A percentile compares a stretch with the other conserved stretches of the same genome.
These are phyloP conservation scores for Geodia barretti DNA, from an alignment of 37 sponge, comb jelly and placozoan genomes.

Conservation along the genomic window DNA sequence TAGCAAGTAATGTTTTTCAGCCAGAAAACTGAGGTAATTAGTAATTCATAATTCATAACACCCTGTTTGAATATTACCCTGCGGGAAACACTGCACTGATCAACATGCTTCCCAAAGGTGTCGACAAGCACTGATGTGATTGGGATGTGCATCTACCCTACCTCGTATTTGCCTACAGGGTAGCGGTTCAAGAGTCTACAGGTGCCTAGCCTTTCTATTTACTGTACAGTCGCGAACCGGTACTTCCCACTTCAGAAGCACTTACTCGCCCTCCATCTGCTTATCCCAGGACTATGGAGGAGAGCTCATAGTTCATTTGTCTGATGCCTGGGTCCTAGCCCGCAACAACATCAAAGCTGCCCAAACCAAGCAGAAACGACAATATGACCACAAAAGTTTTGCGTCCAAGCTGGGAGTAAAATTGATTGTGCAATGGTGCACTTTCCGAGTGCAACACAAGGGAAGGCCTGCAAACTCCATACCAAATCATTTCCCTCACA, in stretches of 20 bases:
- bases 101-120: conserved; percentile 37
- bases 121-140: neutral
- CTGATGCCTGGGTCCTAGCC: too few species aligned
- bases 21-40: too few species aligned
- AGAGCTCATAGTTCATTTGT: too few species aligned
- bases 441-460: conserved; percentile 9
- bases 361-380: conserved; percentile 4
- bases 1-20: too few species aligned
- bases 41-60: too few species aligned
- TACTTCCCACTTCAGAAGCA: conserved; percentile 50
- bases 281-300: too few species aligned
- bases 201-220: conserved; percentile 45
- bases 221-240: conserved; percentile 38
- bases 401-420: neutral
- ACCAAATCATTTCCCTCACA: neutral
- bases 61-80: too few species aligned
- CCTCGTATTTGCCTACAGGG: conserved; percentile 49
- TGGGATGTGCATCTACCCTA: conserved; percentile 60
- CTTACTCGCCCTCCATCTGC: too few species aligned
- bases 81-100: too few species aligned
- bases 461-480: conserved; percentile 37
- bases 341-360: conserved; percentile 16
- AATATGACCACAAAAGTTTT: conserved; percentile 7
- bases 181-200: conserved; percentile 35
- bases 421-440: conserved; percentile 26